These are phyloP conservation scores for Proteles cristata DNA, from an alignment of 2,113 vertebrate genomes.

Conservation along the genomic window DNA sequence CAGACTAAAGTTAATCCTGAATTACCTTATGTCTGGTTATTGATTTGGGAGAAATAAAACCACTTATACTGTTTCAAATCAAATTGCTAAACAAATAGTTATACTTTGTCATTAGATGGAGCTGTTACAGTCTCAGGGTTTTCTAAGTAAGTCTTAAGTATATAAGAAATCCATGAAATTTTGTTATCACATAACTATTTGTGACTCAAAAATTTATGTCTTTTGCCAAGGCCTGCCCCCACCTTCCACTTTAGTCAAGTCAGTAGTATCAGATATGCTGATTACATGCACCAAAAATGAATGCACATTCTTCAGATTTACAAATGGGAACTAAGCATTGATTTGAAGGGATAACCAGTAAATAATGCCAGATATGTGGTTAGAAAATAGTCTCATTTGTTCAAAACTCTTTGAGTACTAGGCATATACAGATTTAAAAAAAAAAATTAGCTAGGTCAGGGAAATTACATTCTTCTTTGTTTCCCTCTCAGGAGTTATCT, in stretches of 20 bases:
- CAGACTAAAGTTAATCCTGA: slow-evolving; percentile 16
- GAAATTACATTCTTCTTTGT: slow-evolving; percentile 59
- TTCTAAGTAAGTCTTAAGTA: background rate
- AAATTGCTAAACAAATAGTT: slow-evolving; percentile 36
- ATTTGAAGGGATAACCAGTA: background rate
- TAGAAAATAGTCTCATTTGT: slow-evolving; percentile 17
- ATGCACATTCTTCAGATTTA: background rate
- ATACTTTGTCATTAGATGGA: background rate
- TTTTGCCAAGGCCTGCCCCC: slow-evolving; percentile 1
- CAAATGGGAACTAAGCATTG: background rate
- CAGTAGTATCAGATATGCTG: background rate
- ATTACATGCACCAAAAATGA: slow-evolving; percentile 11
- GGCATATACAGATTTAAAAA: background rate
- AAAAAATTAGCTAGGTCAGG: background rate
- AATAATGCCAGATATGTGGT: background rate
- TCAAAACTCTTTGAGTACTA: background rate
- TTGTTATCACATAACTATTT: background rate
- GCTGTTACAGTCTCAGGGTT: background rate
- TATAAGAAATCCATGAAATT: background rate
- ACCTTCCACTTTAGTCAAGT: background rate
- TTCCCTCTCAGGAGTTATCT: background rate
- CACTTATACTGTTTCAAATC: slow-evolving; percentile 27
- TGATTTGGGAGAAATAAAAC: background rate
- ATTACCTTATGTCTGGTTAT: background rate
- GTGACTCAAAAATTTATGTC: background rate